These are phyloP conservation scores for Euphydryas editha DNA, from an alignment of 2,888 invertebrate genomes.

Conservation along the genomic window DNA sequence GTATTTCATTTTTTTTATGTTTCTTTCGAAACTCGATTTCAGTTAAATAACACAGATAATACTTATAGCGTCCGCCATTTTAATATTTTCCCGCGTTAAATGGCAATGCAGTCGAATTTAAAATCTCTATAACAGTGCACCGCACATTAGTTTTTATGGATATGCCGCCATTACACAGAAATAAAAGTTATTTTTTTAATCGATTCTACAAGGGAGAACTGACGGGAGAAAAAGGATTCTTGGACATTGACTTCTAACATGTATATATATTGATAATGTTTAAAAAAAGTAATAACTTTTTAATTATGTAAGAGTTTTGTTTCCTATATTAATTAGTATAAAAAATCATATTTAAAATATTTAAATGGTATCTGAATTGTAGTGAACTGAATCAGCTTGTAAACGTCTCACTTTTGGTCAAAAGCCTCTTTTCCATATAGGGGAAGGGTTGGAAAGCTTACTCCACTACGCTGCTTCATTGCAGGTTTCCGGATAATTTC, in stretches of 20 bases:
- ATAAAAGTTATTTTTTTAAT: constrained; percentile 30
- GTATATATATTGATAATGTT: neutral
- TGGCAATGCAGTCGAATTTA: constrained; percentile 21
- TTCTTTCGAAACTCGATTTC: constrained; percentile 6
- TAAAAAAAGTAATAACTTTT: neutral
- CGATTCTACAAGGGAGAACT: constrained; percentile 30
- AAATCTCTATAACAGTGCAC: constrained; percentile 28
- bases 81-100: constrained; percentile 22
- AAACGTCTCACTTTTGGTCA: too few species aligned
- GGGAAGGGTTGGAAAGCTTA: too few species aligned
- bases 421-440: too few species aligned
- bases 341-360: too few species aligned
- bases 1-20: neutral
- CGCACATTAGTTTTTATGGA: constrained; percentile 42
- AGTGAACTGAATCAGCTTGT: too few species aligned
- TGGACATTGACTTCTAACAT: neutral
- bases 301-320: neutral
- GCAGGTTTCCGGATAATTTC: too few species aligned
- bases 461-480: too few species aligned
- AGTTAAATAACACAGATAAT: constrained; percentile 7
- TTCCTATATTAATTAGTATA: too few species aligned
- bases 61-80: constrained; percentile 14
- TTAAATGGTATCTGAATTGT: too few species aligned
- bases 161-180: constrained; percentile 31
- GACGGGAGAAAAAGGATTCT: constrained; percentile 17